These are phyloP conservation scores for Leptinotarsa peninsularis DNA, from an alignment of 2,888 invertebrate species.

Conservation along the genomic window DNA sequence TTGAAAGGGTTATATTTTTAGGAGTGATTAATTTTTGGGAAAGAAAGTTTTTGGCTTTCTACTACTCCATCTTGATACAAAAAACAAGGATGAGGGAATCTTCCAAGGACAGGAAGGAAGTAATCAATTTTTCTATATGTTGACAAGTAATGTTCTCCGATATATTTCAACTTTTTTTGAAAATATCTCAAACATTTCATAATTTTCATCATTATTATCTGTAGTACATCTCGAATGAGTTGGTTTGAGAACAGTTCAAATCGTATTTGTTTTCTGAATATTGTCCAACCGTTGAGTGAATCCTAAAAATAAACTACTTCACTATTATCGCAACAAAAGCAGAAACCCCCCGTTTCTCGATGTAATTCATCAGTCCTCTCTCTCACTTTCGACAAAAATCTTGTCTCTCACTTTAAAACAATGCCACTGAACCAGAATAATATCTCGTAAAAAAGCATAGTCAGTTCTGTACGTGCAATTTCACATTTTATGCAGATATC, in stretches of 20 bases:
- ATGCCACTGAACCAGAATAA: slow-evolving; percentile 35
- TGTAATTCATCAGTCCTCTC: slow-evolving; percentile 54
- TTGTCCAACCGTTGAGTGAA: slow-evolving; percentile 15
- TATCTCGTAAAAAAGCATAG: slow-evolving; percentile 33
- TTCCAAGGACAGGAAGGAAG: no score
- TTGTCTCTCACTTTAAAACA: slow-evolving; percentile 28
- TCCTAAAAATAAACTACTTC: slow-evolving; percentile 20
- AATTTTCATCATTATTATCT: neutral
- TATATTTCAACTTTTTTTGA: no score
- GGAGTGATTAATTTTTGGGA: no score
- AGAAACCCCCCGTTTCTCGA: slow-evolving; percentile 53
- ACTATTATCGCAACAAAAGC: slow-evolving; percentile 36
- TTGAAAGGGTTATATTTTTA: no score
- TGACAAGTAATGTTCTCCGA: no score
- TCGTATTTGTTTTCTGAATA: slow-evolving; percentile 19
- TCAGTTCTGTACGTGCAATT: slow-evolving; percentile 36
- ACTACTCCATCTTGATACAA: no score
- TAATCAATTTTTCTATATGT: no score
- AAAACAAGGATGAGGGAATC: no score
- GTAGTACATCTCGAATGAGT: no score
- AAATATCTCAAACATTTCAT: neutral
- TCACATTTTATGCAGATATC: slow-evolving; percentile 26
- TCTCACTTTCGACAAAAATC: slow-evolving; percentile 42
- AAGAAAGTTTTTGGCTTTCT: no score
- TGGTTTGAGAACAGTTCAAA: neutral